Evolutionary conservation across 2,797 vertebrate genomes (phyloP).

Genomic region (Hoplostethus atlanticus): DNA sequence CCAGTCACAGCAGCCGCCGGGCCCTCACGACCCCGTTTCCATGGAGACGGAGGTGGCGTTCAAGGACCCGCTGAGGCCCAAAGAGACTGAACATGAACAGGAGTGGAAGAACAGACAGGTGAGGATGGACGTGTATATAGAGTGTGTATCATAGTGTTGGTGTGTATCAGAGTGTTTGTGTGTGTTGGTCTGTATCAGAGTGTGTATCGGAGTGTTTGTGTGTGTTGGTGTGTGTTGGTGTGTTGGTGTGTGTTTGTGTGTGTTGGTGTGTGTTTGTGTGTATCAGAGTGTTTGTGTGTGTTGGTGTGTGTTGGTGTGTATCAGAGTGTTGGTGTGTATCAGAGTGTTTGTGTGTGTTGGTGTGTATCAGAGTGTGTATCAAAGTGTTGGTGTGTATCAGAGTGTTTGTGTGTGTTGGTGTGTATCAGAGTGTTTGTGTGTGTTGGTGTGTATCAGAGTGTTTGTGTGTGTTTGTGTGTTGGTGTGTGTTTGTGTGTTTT

Average conservation of each 20-base stretch:
- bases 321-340: no score
- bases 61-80: slow-evolving; percentile 93
- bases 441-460: neutral
- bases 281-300: no score
- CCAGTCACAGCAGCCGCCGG: slow-evolving; percentile 76
- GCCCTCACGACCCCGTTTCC: slow-evolving; percentile 86
- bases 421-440: neutral
- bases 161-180: neutral
- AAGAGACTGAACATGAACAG: slow-evolving; percentile 96
- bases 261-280: no score
- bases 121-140: slow-evolving; percentile 33
- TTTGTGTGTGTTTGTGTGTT: no score
- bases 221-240: neutral
- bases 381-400: no score
- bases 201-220: neutral
- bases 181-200: no score
- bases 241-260: no score
- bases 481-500: neutral
- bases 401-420: neutral
- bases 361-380: no score
- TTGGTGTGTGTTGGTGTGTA: slow-evolving; percentile 1
- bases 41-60: slow-evolving; percentile 88
- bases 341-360: neutral
- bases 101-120: slow-evolving; percentile 99
- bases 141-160: neutral